A percentile compares a stretch with the other conserved stretches of the same genome.
Evolutionary conservation across 64 coral and sea anemone species (phyloP).

Genomic region (Montipora efflorescens): DNA sequence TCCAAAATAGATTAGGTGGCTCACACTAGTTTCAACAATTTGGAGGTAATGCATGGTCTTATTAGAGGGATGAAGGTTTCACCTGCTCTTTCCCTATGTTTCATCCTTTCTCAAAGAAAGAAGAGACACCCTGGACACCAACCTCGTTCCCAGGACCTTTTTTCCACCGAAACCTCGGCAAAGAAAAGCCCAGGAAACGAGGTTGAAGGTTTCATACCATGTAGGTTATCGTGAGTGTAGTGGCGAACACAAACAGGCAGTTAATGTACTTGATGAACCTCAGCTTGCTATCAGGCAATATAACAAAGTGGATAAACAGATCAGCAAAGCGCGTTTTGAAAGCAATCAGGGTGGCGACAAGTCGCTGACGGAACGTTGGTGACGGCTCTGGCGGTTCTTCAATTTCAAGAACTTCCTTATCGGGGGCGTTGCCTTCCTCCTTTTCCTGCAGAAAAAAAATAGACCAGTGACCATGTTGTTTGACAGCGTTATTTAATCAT

Average conservation of each 20-base stretch:
- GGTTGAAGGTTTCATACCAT: constrained; percentile 56
- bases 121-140: too few relatives aligned
- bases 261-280: constrained; percentile 79
- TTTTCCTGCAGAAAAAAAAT: neutral
- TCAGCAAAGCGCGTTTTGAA: constrained; percentile 49
- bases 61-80: too few relatives aligned
- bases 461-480: neutral
- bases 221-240: constrained; percentile 74
- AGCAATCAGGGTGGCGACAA: neutral
- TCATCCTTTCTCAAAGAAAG: too few relatives aligned
- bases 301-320: constrained; percentile 73
- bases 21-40: too few relatives aligned
- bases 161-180: too few relatives aligned
- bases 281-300: constrained; percentile 82
- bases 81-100: too few relatives aligned
- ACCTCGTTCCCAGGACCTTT: too few relatives aligned
- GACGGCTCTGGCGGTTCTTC: constrained; percentile 51
- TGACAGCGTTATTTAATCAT: neutral
- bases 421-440: neutral
- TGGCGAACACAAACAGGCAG: constrained; percentile 71
- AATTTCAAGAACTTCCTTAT: constrained; percentile 25
- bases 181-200: neutral
- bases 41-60: too few relatives aligned
- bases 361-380: neutral
- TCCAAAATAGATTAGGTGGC: too few relatives aligned